Evolutionary conservation across 2,888 invertebrate genomes (phyloP).

Genomic region (Nemapogon koenigi): DNA sequence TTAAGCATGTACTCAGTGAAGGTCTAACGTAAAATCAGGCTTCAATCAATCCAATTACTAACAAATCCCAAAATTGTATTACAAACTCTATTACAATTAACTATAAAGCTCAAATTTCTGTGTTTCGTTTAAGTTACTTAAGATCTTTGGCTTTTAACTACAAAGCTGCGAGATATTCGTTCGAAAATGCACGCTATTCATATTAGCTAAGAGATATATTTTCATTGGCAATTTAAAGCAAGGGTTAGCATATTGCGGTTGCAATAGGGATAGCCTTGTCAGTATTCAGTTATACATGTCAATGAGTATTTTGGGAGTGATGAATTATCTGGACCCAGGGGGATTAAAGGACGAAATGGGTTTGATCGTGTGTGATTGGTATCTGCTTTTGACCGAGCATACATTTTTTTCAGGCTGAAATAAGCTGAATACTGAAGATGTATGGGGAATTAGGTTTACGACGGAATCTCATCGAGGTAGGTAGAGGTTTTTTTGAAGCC

Average conservation of each 20-base stretch:
- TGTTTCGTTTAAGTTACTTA: conserved; percentile 10
- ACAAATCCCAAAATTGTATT: conserved; percentile 15
- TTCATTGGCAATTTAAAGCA: conserved; percentile 8
- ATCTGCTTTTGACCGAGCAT: too few relatives aligned
- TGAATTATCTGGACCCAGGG: conserved; percentile 21
- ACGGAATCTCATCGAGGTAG: too few relatives aligned
- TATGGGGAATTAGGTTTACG: too few relatives aligned
- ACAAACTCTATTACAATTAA: conserved; percentile 13
- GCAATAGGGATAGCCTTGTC: conserved; percentile 23
- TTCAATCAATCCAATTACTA: conserved; percentile 25
- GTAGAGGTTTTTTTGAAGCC: too few relatives aligned
- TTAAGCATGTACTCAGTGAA: conserved; percentile 31
- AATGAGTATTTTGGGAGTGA: conserved; percentile 26
- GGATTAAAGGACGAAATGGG: conserved; percentile 17
- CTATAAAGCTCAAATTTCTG: too few relatives aligned
- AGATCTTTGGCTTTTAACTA: too few relatives aligned
- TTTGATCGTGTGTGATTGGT: too few relatives aligned
- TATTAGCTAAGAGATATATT: conserved; percentile 13
- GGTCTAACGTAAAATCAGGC: conserved; percentile 28
- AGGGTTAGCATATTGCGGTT: conserved; percentile 18
- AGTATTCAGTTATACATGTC: conserved; percentile 26
- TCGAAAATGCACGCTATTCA: conserved; percentile 10
- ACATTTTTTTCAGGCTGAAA: too few relatives aligned
- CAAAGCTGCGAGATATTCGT: too few relatives aligned
- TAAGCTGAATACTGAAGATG: too few relatives aligned